Percentiles rank a stretch among this genome's conserved stretches.
Conservation (phyloP, 1,140 invertebrate species). For the Lepidurus packardi region DNA sequence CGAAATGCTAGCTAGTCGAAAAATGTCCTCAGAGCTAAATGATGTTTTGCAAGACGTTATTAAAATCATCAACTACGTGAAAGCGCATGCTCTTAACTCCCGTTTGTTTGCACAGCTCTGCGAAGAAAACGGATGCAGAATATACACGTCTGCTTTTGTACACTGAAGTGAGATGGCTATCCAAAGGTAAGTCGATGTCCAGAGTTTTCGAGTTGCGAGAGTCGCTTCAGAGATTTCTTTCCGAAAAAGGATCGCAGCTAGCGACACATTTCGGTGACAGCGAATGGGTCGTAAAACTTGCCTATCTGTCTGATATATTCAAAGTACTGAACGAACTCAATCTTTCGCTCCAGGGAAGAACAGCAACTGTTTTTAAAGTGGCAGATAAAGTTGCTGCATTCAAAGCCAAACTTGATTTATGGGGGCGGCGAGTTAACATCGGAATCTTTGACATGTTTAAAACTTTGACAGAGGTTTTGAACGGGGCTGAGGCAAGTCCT, state of each 20-base stretch:
- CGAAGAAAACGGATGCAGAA: neutral
- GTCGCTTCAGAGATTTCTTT: slow-evolving; percentile 37
- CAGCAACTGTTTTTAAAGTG: neutral
- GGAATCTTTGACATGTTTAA: neutral
- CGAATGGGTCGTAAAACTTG: neutral
- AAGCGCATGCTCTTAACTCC: no score
- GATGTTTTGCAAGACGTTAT: no score
- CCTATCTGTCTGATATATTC: neutral
- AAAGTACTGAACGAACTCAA: neutral
- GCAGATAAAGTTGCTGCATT: neutral
- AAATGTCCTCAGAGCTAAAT: neutral
- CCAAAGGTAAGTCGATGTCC: slow-evolving; percentile 36
- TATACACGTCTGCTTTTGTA: slow-evolving; percentile 31
- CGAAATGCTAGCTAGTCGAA: neutral
- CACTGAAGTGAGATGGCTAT: slow-evolving; percentile 40
- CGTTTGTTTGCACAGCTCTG: neutral
- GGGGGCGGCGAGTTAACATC: neutral
- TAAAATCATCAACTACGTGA: no score
- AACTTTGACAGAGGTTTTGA: neutral
- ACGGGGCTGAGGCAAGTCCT: neutral
- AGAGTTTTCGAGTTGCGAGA: slow-evolving; percentile 39
- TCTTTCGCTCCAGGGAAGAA: neutral
- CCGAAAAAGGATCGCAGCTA: slow-evolving; percentile 22
- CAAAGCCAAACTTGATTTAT: neutral
- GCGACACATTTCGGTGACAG: neutral